Evolutionary conservation across 2,888 invertebrate species (phyloP).

Genomic region (Octodonta nipae): DNA sequence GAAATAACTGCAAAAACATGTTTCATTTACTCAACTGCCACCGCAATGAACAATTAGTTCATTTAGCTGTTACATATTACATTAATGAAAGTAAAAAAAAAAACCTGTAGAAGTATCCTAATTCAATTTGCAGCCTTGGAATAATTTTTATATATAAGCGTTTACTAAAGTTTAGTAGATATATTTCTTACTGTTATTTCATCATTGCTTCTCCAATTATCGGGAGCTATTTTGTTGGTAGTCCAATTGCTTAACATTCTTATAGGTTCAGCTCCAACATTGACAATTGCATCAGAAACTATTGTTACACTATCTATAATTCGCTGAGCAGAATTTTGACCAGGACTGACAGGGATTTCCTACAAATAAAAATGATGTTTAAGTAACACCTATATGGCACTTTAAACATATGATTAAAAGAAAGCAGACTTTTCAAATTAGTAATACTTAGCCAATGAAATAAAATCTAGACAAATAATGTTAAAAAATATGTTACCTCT

Average conservation of each 20-base stretch:
- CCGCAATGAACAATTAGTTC: no score
- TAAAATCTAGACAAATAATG: no score
- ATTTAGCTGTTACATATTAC: no score
- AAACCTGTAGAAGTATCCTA: no score
- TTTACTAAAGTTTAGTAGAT: no score
- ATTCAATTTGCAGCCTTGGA: no score
- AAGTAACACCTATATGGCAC: neutral
- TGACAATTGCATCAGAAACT: conserved; percentile 45
- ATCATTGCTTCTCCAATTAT: conserved; percentile 67
- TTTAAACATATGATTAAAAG: neutral
- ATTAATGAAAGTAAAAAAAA: no score
- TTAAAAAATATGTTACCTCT: conserved; percentile 36
- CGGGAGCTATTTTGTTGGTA: conserved; percentile 65
- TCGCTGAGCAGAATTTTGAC: conserved; percentile 34
- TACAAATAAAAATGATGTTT: conserved; percentile 27
- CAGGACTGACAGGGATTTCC: conserved; percentile 28
- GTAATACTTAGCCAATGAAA: no score
- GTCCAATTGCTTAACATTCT: conserved; percentile 56
- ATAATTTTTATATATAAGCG: no score
- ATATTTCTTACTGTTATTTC: conserved; percentile 54
- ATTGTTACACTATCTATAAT: conserved; percentile 46
- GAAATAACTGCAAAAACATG: no score
- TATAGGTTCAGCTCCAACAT: conserved; percentile 57
- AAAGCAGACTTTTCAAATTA: neutral
- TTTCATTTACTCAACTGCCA: no score